Conservation (phyloP, 1,140 invertebrate species). For the Drosophila orosa region DNA sequence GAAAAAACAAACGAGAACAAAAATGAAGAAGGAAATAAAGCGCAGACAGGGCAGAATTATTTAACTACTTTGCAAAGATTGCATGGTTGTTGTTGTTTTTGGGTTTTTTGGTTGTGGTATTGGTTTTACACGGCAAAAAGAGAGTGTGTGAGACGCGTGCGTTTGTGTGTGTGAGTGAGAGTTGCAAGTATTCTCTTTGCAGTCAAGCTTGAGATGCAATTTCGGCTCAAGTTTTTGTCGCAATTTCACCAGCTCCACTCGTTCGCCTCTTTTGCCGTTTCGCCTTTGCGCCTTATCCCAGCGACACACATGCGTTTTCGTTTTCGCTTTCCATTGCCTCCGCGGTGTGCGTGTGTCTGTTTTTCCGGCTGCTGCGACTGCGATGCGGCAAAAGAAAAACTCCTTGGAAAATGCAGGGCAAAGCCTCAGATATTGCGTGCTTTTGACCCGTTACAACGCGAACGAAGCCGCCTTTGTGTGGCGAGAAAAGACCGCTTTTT, state of each 20-base stretch:
- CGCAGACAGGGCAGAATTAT: constrained; percentile 82
- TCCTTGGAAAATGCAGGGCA: constrained; percentile 18
- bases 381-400: constrained; percentile 19
- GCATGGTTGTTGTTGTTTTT: constrained; percentile 67
- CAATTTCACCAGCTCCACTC: constrained; percentile 38
- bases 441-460: constrained; percentile 32
- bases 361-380: constrained; percentile 20
- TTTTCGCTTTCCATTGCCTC: constrained; percentile 63
- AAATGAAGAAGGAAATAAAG: constrained; percentile 81
- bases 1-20: constrained; percentile 57
- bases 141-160: constrained; percentile 10
- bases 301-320: constrained; percentile 72
- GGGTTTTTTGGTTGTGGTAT: constrained; percentile 30
- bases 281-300: constrained; percentile 68
- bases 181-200: constrained; percentile 29
- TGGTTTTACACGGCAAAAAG: constrained; percentile 30
- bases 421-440: constrained; percentile 11
- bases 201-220: constrained; percentile 40
- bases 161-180: constrained; percentile 16
- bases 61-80: constrained; percentile 81
- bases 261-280: constrained; percentile 27
- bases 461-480: constrained; percentile 31
- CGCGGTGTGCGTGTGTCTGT: constrained; percentile 38
- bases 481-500: constrained; percentile 15
- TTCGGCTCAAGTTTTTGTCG: constrained; percentile 29